Base-by-base conservation (phyloP, 2,113 vertebrate genomes). In the Herpailurus yagouaroundi region DNA sequence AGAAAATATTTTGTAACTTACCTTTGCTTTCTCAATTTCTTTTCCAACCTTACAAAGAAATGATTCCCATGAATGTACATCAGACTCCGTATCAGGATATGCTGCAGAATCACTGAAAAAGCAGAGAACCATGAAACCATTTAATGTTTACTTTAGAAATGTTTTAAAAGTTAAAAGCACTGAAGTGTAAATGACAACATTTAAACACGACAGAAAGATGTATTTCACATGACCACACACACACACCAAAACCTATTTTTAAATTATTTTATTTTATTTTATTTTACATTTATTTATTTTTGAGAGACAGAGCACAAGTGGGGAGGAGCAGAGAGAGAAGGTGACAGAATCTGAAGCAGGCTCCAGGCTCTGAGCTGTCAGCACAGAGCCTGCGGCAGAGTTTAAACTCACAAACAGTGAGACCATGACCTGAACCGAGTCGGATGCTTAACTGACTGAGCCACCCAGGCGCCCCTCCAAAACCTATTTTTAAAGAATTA, bases 11-110 rank as follows among this genome's bases (percentile, higher is more conserved):
- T 83, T 45, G 33, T 48, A 64, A 73, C 97, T 98, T 95, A 99
- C 99, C 98, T 98, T 89, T 31, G 94, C 85, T 93, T 97, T 98
- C 73, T 97, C 97, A 81, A 97, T 98, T 95, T 98, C 97, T 84
- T 98, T 92, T 95, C 97, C 96, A 81, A 98, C 71, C 38, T 97
- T 92, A 74, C 97, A 96, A 87, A 98, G 50, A 97, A 98, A 98
- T 2, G 23, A 87, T 84, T 99, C 97, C 98, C 98, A 99, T 10
- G 97, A 92, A 83, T 91, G 52, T 48, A 98, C 88, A 1, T 98
- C 97, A n/a, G 96, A 69, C 15, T 98, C 98, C 38, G 95, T 3
- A 2, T 95, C 79, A 57, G 97, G 91, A 64, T 71, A 85, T 14
- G 68, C 19, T 55, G 92, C 91, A 66, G 97, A 93, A 77, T 97